Evolutionary conservation across 1,140 invertebrate species (phyloP), one percentile per base, ranked within the genome.

Genomic region (Acyrthosiphon pisum): DNA sequence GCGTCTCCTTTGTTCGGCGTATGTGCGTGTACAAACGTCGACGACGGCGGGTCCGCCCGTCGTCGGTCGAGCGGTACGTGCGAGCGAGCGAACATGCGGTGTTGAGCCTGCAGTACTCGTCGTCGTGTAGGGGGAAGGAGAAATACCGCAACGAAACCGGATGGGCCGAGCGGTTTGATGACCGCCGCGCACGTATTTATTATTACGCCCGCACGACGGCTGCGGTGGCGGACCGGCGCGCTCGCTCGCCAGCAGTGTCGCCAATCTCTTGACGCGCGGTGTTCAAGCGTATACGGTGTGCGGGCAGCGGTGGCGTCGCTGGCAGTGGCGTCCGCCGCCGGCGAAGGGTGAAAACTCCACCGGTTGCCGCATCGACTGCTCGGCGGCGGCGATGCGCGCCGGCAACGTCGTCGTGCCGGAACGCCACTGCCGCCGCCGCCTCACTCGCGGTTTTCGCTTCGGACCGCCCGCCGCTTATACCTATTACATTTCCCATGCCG

Each of bases 131-230:
- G n/a, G 18, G 48, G 88, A 6, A 91, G n/a, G 26, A 50, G 37
- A 91, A 91, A 92, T 84, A 92, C 91, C 91, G 41, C 81, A 23
- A 81, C 90, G 44, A 84, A 92, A 92, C 91, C 91, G 91, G 91
- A 92, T 92, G 91, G 91, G 91, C 48, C 91, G 91, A 84, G 46
- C 91, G 91, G 91, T 91, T 91, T 91, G 90, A 92, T 92, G 91
- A 92, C 91, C 91, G 91, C 76, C 44, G 91, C 76, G 81, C 44
- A 84, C 48, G 91, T 92, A 92, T 92, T 90, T 84, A 56, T 90
- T 92, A 83, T 84, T 83, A 92, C 91, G 81, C 91, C 91, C 91
- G 91, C 91, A 53, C 76, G 91, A 26, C 76, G 76, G 46, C 41
- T 44, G 26, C 56, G 56, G 56, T 60, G 76, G 23, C 91, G 76